Conservation (phyloP, 2,888 invertebrate genomes). For the Melanostoma scalare region DNA sequence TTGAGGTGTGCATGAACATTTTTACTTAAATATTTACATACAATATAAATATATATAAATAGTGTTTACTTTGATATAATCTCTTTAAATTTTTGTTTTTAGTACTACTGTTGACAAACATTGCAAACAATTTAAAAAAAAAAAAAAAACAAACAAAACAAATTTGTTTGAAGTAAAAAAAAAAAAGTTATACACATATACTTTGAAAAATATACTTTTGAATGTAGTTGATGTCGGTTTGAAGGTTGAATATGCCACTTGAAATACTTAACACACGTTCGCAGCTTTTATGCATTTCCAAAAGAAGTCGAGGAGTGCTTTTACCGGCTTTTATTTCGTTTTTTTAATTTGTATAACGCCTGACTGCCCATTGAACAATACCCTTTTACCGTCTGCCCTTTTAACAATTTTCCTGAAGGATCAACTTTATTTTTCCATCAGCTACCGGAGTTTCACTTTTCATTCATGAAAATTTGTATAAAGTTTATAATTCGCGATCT, state of each 20-base stretch:
- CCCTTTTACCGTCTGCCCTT: neutral
- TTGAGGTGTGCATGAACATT: constrained; percentile 99
- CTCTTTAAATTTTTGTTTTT: constrained; percentile 42
- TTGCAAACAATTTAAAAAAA: constrained; percentile 21
- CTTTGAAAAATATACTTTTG: constrained; percentile 25
- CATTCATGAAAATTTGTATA: constrained; percentile 5
- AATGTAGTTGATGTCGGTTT: neutral
- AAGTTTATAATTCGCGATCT: constrained; percentile 28
- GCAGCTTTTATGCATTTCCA: too few relatives aligned
- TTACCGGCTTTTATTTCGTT: too few relatives aligned
- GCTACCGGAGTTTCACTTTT: neutral
- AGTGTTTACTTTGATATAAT: constrained; percentile 42
- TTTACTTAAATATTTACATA: constrained; percentile 79
- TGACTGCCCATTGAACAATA: constrained; percentile 1
- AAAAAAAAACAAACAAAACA: constrained; percentile 67
- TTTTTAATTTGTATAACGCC: neutral
- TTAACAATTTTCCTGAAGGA: constrained; percentile 8
- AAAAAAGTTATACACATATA: constrained; percentile 50
- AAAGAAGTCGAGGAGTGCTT: too few relatives aligned
- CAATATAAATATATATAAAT: constrained; percentile 39
- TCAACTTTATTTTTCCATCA: constrained; percentile 43
- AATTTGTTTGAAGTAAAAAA: constrained; percentile 61
- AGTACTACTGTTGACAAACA: constrained; percentile 44
- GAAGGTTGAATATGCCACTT: neutral
- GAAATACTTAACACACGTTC: neutral